phyloP scores from a whole-genome alignment of 2,797 vertebrate species.

The Gambusia yucatana region DNA sequence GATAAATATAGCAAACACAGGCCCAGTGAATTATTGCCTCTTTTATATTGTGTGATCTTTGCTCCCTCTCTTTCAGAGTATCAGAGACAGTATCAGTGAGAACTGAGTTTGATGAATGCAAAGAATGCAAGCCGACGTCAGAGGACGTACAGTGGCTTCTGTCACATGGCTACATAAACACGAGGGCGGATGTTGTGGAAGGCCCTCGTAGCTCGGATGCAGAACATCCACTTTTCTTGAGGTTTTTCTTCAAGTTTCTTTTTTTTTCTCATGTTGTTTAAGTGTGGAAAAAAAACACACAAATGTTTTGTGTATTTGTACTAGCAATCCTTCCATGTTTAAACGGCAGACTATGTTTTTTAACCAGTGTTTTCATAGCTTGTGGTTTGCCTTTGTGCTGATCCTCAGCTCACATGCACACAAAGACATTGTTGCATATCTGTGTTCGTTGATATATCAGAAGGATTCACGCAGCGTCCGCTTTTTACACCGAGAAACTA shows the following conservation, averaged over 20 bases:
- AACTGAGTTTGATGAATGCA: slow-evolving; percentile 66
- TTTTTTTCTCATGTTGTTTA: slow-evolving; percentile 23
- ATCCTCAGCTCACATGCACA: slow-evolving; percentile 29
- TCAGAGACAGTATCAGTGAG: slow-evolving; percentile 65
- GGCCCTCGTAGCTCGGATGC: slow-evolving; percentile 31
- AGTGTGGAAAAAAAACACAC: slow-evolving; percentile 48
- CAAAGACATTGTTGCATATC: slow-evolving; percentile 23
- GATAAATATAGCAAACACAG: slow-evolving; percentile 59
- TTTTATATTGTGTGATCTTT: slow-evolving; percentile 59
- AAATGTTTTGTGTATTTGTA: slow-evolving; percentile 67
- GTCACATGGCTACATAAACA: slow-evolving; percentile 76
- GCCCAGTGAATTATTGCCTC: slow-evolving; percentile 52
- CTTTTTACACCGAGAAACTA: slow-evolving; percentile 7
- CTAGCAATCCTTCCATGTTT: slow-evolving; percentile 68
- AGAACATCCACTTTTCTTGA: slow-evolving; percentile 31
- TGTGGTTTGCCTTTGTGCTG: slow-evolving; percentile 45
- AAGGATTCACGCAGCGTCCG: slow-evolving; percentile 3
- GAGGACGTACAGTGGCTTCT: slow-evolving; percentile 33
- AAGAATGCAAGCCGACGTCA: slow-evolving; percentile 74
- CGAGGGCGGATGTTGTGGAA: slow-evolving; percentile 34
- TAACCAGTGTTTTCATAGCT: slow-evolving; percentile 59
- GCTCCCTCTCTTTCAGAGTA: slow-evolving; percentile 43
- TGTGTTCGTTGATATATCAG: slow-evolving; percentile 12
- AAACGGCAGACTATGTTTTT: slow-evolving; percentile 53
- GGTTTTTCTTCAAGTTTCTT: slow-evolving; percentile 39